A percentile compares a stretch with the other conserved stretches of the same genome.
These are phyloP conservation scores for Allophyes oxyacanthae DNA, from an alignment of 2,888 invertebrate species.

Conservation along the genomic window DNA sequence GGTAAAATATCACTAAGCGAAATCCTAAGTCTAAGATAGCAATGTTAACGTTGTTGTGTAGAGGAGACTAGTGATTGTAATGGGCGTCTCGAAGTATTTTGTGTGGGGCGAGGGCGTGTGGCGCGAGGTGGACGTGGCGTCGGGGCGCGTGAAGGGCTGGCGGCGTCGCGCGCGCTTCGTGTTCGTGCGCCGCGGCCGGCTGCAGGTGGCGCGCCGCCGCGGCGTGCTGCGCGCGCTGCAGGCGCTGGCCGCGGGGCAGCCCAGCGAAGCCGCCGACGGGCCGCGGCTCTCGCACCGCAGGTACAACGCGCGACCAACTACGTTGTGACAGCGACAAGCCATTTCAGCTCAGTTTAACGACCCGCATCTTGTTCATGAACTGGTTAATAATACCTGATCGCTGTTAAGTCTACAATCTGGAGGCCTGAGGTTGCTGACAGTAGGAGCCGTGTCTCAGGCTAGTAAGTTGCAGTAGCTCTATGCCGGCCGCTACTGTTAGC, in stretches of 20 bases:
- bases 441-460: too few species aligned
- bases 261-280: slow-evolving; percentile 55
- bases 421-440: too few species aligned
- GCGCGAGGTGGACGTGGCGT: slow-evolving; percentile 62
- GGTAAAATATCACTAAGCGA: too few species aligned
- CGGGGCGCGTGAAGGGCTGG: slow-evolving; percentile 58
- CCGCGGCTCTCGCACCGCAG: slow-evolving; percentile 53
- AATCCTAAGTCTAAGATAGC: too few species aligned
- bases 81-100: slow-evolving; percentile 51
- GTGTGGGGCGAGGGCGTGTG: slow-evolving; percentile 65
- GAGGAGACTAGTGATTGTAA: slow-evolving; percentile 2
- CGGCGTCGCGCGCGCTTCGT: slow-evolving; percentile 58
- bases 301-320: slow-evolving; percentile 43
- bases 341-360: too few species aligned
- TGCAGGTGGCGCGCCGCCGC: slow-evolving; percentile 53
- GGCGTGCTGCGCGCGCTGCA: slow-evolving; percentile 63
- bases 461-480: too few species aligned
- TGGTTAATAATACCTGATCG: too few species aligned
- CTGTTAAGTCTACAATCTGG: too few species aligned
- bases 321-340: too few species aligned
- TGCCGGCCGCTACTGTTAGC: too few species aligned
- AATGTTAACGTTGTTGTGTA: too few species aligned
- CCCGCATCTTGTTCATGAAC: too few species aligned
- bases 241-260: slow-evolving; percentile 51
- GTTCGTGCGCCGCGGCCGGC: slow-evolving; percentile 50